These are phyloP conservation scores for Buteo buteo DNA, from an alignment of 2,113 vertebrate genomes.

Conservation along the genomic window DNA sequence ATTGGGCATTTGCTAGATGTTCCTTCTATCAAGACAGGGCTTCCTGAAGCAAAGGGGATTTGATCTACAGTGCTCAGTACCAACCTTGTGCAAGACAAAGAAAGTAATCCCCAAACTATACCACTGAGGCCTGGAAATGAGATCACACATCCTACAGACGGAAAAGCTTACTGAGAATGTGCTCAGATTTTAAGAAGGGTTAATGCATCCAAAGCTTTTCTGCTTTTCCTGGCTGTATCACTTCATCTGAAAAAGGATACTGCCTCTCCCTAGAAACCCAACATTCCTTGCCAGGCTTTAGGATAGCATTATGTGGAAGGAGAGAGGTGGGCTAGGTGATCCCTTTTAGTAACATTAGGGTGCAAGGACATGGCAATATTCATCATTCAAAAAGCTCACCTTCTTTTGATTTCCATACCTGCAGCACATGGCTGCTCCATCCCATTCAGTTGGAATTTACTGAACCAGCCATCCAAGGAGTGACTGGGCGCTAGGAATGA, in stretches of 20 bases:
- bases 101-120: not conserved
- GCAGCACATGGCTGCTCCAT: not conserved
- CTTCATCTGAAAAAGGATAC: not conserved
- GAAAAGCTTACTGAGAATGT: not conserved
- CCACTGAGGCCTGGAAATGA: not conserved
- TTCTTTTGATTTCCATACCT: not conserved
- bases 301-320: not conserved
- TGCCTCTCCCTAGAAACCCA: not conserved
- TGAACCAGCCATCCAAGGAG: not conserved
- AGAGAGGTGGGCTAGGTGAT: not conserved
- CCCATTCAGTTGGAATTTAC: not conserved
- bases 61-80: not conserved
- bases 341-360: not conserved
- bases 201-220: not conserved
- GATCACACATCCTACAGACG: not conserved
- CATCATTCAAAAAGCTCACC: not conserved
- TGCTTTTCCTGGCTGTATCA: not conserved
- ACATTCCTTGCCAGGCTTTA: not conserved
- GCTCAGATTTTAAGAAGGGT: not conserved
- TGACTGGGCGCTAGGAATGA: not conserved
- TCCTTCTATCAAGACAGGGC: not conserved
- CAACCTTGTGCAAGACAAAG: not conserved
- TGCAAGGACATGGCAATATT: not conserved
- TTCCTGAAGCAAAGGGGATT: not conserved
- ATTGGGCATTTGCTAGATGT: not conserved